Evolutionary conservation across 2,888 invertebrate species (phyloP).

Genomic region (Sinodicranocentrus sp.): DNA sequence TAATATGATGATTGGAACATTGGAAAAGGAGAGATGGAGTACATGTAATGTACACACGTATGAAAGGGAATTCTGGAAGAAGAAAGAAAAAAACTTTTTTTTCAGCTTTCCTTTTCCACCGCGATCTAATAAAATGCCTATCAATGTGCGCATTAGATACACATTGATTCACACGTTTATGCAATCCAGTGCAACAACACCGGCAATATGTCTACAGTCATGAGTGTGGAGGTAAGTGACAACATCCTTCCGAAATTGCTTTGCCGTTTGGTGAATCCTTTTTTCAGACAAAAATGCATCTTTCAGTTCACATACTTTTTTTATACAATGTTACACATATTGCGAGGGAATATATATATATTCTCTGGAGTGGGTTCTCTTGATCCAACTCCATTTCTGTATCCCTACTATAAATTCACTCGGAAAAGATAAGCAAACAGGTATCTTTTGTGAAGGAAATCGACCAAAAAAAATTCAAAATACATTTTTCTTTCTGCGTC

Average conservation of each 20-base stretch:
- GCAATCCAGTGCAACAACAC: conserved; percentile 20
- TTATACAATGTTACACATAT: too few species aligned
- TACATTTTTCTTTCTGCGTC: not conserved
- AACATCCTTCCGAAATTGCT: conserved; percentile 63
- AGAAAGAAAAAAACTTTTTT: too few species aligned
- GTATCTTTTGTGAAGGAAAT: not conserved
- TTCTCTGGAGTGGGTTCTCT: not conserved
- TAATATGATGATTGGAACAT: conserved; percentile 9
- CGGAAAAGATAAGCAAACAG: conserved; percentile 15
- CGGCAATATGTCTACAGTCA: not conserved
- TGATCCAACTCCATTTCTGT: not conserved
- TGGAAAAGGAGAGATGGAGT: not conserved
- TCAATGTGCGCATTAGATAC: conserved; percentile 39
- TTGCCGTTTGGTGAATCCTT: conserved; percentile 35
- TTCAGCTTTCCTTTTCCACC: not conserved
- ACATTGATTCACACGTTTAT: conserved; percentile 46
- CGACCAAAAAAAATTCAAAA: too few species aligned
- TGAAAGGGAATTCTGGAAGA: too few species aligned
- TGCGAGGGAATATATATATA: too few species aligned
- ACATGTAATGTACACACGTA: not conserved
- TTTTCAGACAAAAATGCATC: conserved; percentile 48
- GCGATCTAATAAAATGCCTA: conserved; percentile 29
- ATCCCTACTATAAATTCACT: conserved; percentile 25
- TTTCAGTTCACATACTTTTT: conserved; percentile 26
- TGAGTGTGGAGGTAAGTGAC: conserved; percentile 22